Conservation (phyloP, 2,888 invertebrate genomes). For the Notocelia uddmanniana region DNA sequence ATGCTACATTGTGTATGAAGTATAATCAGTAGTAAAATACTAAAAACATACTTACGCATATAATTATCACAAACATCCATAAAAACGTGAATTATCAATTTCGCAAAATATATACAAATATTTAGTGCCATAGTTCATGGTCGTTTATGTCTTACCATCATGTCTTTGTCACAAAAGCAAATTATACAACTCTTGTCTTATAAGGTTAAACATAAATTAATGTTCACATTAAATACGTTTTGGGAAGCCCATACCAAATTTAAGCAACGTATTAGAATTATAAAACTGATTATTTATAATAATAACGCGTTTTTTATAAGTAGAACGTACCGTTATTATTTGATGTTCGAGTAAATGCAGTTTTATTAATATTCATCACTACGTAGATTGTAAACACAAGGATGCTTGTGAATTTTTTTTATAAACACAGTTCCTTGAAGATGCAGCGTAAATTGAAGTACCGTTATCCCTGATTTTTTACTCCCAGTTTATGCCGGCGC, state of each 20-base stretch:
- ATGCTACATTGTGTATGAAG: not conserved
- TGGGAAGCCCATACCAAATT: not conserved
- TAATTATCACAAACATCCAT: not conserved
- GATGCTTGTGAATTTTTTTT: too few relatives aligned
- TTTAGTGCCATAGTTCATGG: conserved; percentile 14
- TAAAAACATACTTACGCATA: conserved; percentile 1
- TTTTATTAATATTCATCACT: conserved; percentile 16
- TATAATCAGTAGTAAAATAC: not conserved
- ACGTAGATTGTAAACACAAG: not conserved
- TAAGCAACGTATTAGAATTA: not conserved
- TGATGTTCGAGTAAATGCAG: conserved; percentile 1
- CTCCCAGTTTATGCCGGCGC: not conserved
- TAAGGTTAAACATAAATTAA: too few relatives aligned
- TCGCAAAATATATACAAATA: conserved; percentile 4
- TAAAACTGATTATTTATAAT: not conserved
- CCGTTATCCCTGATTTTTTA: conserved; percentile 2
- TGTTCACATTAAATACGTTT: too few relatives aligned
- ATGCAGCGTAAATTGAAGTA: conserved; percentile 11
- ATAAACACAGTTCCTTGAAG: not conserved
- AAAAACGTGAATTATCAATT: not conserved
- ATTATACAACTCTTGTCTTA: not conserved
- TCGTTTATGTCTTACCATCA: not conserved
- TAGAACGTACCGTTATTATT: not conserved
- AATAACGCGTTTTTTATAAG: not conserved
- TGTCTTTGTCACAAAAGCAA: not conserved